Evolutionary conservation across 2,888 invertebrate species (phyloP), one percentile per base, ranked within the genome.

Genomic region (Rhopalosiphum nymphaeae): DNA sequence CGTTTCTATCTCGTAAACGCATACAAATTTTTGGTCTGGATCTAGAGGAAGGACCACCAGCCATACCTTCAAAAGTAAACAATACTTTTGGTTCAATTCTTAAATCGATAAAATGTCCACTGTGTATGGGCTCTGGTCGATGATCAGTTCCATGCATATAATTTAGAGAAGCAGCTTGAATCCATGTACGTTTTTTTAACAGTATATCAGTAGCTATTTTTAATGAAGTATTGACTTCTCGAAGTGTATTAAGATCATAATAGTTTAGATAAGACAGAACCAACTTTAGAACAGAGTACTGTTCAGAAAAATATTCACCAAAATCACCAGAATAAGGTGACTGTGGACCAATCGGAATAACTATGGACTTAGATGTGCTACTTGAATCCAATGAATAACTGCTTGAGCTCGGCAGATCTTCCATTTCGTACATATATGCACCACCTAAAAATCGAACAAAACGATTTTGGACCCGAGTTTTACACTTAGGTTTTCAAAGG

Each of bases 21-120:
- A 56, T 86, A 42, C 93, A 90, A 36, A 93, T 93, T 46, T 89
- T 93, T 3, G 93, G 93, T 9, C 57, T 53, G 13, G 78, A 84
- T n/a, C 93, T 56, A 26, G 89, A 89, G 9, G 57, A 87, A 5
- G 89, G 89, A 25, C 93, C 85, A 5, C 85, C 90, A 16, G 86
- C 36, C 93, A 94, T 53, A 13, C 46, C 29, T 57, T 94, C 93
- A 42, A 94, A 94, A 5, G 90, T 90, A n/a, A 94, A 94, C 46
- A 94, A 29, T 1, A 84, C 78, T 67, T 57, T 86, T 25, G 93
- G 93, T 46, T 94, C 93, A 29, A 94, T 94, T 49, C 57, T 86
- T 25, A 94, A 67, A 36, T 94, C 93, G 2, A 94, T 29, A 25
- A 26, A 94, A 90, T 67, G 93, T 21, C 46, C 61, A 44, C 11